phyloP scores from a whole-genome alignment of 37 sponge, comb jelly and placozoan genomes.

The Ianthella basta region DNA sequence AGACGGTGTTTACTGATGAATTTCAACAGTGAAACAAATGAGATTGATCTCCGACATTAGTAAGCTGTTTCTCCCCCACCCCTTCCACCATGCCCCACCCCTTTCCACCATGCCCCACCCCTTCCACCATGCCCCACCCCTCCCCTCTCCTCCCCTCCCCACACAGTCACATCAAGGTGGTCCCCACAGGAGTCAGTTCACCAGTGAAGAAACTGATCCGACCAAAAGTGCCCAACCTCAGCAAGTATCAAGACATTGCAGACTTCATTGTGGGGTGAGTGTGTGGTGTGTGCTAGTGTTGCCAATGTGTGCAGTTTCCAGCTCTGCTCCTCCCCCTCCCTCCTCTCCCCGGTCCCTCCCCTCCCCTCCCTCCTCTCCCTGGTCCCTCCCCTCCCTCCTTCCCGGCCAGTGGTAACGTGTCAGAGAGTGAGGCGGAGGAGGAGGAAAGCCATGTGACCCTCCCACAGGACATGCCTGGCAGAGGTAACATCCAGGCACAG shows the following conservation, averaged over 20 bases:
- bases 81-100: neutral
- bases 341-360: neutral
- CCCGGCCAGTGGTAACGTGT: conserved; percentile 54
- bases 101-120: neutral
- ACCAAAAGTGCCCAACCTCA: conserved; percentile 64
- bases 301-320: neutral
- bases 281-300: neutral
- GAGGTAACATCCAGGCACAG: conserved; percentile 61
- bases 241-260: conserved; percentile 78
- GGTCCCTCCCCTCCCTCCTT: neutral
- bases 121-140: neutral
- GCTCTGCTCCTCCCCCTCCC: neutral
- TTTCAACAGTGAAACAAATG: conserved; percentile 48
- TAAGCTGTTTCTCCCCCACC: conserved; percentile 38
- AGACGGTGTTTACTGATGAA: conserved; percentile 76
- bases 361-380: neutral
- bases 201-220: conserved; percentile 63
- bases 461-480: conserved; percentile 77
- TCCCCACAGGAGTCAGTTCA: conserved; percentile 68
- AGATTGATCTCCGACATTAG: conserved; percentile 81
- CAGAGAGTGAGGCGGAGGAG: conserved; percentile 87
- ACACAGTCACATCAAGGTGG: conserved; percentile 58
- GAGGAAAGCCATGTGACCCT: conserved; percentile 63
- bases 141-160: neutral
- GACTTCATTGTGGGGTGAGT: conserved; percentile 77